These are phyloP conservation scores for Clinocottus analis DNA, from an alignment of 2,113 vertebrate species.

Conservation along the genomic window DNA sequence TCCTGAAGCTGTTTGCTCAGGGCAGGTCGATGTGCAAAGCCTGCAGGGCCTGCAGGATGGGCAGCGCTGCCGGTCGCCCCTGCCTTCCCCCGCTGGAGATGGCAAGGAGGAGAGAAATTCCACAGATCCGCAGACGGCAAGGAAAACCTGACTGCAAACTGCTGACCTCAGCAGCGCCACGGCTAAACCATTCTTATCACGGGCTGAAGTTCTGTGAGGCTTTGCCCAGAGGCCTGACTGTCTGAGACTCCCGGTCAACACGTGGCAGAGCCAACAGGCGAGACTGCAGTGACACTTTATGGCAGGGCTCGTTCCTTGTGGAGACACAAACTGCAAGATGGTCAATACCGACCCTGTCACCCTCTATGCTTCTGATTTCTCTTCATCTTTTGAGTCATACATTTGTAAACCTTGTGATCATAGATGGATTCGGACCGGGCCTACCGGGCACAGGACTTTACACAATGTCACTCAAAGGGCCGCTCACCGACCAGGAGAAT, in stretches of 20 bases:
- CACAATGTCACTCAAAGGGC: neutral
- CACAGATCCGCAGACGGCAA: slow-evolving; percentile 70
- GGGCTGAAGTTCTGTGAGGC: slow-evolving; percentile 55
- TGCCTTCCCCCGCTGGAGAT: slow-evolving; percentile 52
- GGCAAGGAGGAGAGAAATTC: slow-evolving; percentile 79
- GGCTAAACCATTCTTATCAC: slow-evolving; percentile 48
- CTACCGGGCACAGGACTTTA: neutral
- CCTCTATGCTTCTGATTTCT: neutral
- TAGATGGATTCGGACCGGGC: neutral
- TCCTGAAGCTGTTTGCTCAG: slow-evolving; percentile 64
- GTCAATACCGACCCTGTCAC: neutral
- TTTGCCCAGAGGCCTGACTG: slow-evolving; percentile 41
- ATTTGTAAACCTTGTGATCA: too few species aligned
- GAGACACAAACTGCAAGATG: slow-evolving; percentile 15
- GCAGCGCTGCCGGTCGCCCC: slow-evolving; percentile 29
- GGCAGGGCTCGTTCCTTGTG: slow-evolving; percentile 9
- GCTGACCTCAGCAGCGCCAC: slow-evolving; percentile 71
- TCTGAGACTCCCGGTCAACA: slow-evolving; percentile 65
- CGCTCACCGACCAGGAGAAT: neutral
- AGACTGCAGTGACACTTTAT: slow-evolving; percentile 39
- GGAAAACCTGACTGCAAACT: slow-evolving; percentile 64
- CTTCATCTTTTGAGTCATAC: neutral
- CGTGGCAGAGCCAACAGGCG: slow-evolving; percentile 56
- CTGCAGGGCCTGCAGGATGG: slow-evolving; percentile 34
- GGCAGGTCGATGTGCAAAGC: slow-evolving; percentile 43